Evolutionary conservation across 2,888 invertebrate genomes (phyloP).

Genomic region (Hydrotaea cyrtoneurina): DNA sequence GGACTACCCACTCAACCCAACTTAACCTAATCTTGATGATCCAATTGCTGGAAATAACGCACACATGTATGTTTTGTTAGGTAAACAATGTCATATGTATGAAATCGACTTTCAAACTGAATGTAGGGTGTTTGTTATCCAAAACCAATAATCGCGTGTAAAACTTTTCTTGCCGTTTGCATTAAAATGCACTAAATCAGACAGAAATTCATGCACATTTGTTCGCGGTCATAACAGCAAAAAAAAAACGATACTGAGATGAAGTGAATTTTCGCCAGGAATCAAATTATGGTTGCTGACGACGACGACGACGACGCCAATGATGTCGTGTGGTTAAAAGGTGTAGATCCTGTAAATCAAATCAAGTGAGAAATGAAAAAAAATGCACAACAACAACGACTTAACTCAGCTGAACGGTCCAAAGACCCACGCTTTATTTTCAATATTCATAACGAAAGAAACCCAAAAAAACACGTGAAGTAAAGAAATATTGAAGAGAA

Average conservation of each 20-base stretch:
- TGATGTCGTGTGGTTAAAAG: slow-evolving; percentile 51
- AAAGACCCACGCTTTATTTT: slow-evolving; percentile 50
- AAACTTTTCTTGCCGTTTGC: slow-evolving; percentile 18
- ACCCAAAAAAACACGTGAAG: not conserved
- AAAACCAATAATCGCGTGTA: slow-evolving; percentile 46
- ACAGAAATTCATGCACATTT: slow-evolving; percentile 44
- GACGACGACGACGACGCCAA: slow-evolving; percentile 23
- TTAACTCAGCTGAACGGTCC: not conserved
- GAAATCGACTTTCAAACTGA: too few species aligned
- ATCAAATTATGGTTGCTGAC: slow-evolving; percentile 1
- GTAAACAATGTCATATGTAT: too few species aligned
- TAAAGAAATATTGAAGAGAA: slow-evolving; percentile 24
- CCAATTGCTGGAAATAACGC: too few species aligned
- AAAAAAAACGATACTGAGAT: not conserved
- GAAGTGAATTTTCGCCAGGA: not conserved
- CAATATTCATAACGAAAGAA: slow-evolving; percentile 20
- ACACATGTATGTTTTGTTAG: too few species aligned
- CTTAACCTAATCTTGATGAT: too few species aligned
- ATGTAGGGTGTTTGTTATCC: not conserved
- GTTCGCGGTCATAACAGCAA: slow-evolving; percentile 30
- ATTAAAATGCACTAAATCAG: slow-evolving; percentile 45
- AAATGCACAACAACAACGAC: not conserved
- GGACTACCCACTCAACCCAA: too few species aligned
- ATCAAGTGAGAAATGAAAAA: not conserved
- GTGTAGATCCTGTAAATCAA: slow-evolving; percentile 55